Evolutionary conservation across 1,140 invertebrate species (phyloP).

Genomic region (Penaeus japonicus): DNA sequence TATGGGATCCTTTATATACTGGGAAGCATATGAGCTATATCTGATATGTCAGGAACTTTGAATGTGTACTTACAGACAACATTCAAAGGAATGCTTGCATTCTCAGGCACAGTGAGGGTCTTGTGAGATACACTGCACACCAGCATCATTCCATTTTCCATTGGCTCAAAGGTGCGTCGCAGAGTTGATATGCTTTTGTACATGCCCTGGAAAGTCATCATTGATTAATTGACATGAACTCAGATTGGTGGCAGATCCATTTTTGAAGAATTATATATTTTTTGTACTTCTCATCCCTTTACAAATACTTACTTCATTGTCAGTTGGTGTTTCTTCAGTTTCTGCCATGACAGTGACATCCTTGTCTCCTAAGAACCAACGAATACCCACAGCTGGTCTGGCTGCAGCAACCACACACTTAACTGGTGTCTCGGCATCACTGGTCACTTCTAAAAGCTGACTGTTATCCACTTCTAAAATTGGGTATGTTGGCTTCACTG

Average conservation of each 20-base stretch:
- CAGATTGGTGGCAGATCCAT: no score
- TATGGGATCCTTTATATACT: not conserved
- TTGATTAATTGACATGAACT: not conserved
- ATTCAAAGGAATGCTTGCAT: slow-evolving; percentile 15
- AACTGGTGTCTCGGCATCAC: not conserved
- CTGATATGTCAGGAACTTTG: not conserved
- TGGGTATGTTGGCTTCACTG: slow-evolving; percentile 39
- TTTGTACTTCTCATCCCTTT: not conserved
- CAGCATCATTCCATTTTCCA: slow-evolving; percentile 20
- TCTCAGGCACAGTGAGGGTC: slow-evolving; percentile 13
- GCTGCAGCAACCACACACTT: slow-evolving; percentile 38
- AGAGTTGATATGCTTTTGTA: slow-evolving; percentile 43
- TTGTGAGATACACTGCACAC: slow-evolving; percentile 37
- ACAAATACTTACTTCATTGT: slow-evolving; percentile 16
- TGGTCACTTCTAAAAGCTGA: not conserved
- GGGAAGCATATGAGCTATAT: not conserved
- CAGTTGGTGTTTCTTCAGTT: slow-evolving; percentile 37
- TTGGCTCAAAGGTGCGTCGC: slow-evolving; percentile 18
- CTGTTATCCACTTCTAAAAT: slow-evolving; percentile 24
- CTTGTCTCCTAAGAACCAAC: slow-evolving; percentile 30
- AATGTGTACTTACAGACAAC: slow-evolving; percentile 43
- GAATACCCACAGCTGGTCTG: slow-evolving; percentile 27
- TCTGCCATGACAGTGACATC: slow-evolving; percentile 29
- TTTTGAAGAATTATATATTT: no score
- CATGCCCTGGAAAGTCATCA: slow-evolving; percentile 26